These are phyloP conservation scores for Abramis brama DNA, from an alignment of 2,113 vertebrate genomes.

Conservation along the genomic window DNA sequence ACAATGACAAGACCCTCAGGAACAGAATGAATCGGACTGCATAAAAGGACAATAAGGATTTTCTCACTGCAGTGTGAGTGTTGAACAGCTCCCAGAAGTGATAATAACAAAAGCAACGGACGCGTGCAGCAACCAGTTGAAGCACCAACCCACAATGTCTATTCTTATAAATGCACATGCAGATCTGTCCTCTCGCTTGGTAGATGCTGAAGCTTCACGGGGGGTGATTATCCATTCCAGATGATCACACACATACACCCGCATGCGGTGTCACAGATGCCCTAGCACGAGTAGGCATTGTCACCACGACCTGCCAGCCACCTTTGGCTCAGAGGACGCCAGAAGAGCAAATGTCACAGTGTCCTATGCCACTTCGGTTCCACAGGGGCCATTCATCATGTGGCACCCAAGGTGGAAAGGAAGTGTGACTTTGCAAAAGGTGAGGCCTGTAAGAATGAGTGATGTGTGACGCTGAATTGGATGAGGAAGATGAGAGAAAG, in stretches of 20 bases:
- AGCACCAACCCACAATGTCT: background rate
- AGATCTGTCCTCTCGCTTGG: slow-evolving; percentile 10
- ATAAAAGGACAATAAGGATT: slow-evolving; percentile 23
- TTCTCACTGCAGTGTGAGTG: slow-evolving; percentile 8
- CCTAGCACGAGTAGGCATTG: slow-evolving; percentile 17
- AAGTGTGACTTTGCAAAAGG: slow-evolving; percentile 50
- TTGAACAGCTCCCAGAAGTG: slow-evolving; percentile 39
- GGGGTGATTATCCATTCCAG: slow-evolving; percentile 20
- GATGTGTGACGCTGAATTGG: slow-evolving; percentile 7
- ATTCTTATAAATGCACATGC: slow-evolving; percentile 13
- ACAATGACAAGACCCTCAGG: slow-evolving; percentile 10
- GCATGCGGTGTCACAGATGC: slow-evolving; percentile 4
- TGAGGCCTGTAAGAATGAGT: slow-evolving; percentile 24
- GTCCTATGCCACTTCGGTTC: slow-evolving; percentile 41
- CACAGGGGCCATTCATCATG: slow-evolving; percentile 54
- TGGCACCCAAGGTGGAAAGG: slow-evolving; percentile 37
- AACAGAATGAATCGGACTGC: slow-evolving; percentile 16
- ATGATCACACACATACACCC: slow-evolving; percentile 41
- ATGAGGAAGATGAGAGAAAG: background rate
- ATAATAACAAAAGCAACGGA: slow-evolving; percentile 8
- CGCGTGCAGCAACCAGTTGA: background rate
- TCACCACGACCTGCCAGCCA: slow-evolving; percentile 39
- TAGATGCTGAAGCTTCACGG: slow-evolving; percentile 29
- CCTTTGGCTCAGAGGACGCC: slow-evolving; percentile 33
- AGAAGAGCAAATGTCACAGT: slow-evolving; percentile 52